phyloP scores from a whole-genome alignment of 2,888 invertebrate genomes.

The Epiperipatus broadwayi region DNA sequence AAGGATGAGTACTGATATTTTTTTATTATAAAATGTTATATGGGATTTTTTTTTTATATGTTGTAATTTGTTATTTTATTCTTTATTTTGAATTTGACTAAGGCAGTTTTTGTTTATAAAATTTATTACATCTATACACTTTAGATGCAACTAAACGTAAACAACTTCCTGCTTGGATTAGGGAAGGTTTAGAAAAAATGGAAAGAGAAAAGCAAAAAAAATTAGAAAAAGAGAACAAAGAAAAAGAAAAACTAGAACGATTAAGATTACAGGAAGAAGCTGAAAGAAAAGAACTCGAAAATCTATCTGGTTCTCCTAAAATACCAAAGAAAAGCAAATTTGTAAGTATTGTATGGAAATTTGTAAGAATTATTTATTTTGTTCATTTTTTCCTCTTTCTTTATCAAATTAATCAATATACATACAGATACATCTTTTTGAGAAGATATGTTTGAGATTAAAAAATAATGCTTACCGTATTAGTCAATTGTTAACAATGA shows the following conservation, averaged over 20 bases:
- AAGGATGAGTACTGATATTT: no score
- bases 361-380: background rate
- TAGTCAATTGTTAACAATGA: no score
- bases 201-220: conserved; percentile 77
- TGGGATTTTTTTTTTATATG: no score
- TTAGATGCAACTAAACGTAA: conserved; percentile 67
- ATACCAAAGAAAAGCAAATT: conserved; percentile 39
- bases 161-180: conserved; percentile 89
- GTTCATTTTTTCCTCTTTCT: background rate
- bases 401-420: background rate
- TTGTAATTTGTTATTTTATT: no score
- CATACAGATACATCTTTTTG: no score
- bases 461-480: no score
- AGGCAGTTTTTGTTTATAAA: no score
- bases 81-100: no score
- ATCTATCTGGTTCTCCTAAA: conserved; percentile 18
- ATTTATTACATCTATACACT: background rate
- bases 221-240: conserved; percentile 52
- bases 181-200: conserved; percentile 93
- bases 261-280: conserved; percentile 21
- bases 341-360: conserved; percentile 36
- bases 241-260: conserved; percentile 40
- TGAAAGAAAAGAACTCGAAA: conserved; percentile 12
- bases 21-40: no score
- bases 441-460: no score